Evolutionary conservation across 2,113 vertebrate species (phyloP).

Genomic region (Hemicordylus capensis): DNA sequence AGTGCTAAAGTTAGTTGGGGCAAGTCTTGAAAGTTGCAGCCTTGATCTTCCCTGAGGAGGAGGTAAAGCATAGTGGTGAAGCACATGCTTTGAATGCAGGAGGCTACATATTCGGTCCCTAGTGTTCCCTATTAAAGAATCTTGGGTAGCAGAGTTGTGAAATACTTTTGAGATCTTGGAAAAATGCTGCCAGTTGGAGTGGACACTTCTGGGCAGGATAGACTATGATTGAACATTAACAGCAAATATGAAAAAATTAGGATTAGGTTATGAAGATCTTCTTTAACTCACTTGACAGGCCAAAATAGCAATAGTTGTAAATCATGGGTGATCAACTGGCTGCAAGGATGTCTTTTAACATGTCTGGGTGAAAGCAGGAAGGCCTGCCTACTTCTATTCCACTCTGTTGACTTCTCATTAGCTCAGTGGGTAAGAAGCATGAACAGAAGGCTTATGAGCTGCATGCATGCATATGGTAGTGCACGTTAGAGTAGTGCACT

Average conservation of each 20-base stretch:
- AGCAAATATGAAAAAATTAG: background rate
- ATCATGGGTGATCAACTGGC: background rate
- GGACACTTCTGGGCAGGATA: background rate
- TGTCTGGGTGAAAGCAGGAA: background rate
- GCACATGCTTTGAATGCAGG: background rate
- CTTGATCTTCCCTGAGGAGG: background rate
- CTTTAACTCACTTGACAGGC: background rate
- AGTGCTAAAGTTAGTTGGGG: slow-evolving; percentile 11
- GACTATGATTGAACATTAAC: background rate
- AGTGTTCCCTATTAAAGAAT: background rate
- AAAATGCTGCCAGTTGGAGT: background rate
- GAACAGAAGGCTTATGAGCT: background rate
- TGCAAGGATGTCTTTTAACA: background rate
- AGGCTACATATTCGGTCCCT: background rate
- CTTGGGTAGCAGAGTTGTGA: background rate
- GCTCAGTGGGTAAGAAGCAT: background rate
- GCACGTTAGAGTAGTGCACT: background rate
- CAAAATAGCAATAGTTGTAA: background rate
- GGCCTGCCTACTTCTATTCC: background rate
- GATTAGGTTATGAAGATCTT: background rate
- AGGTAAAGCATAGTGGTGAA: background rate
- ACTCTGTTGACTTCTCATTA: background rate
- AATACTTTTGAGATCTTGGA: background rate
- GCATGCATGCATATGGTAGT: background rate
- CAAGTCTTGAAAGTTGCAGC: background rate